These are phyloP conservation scores for Gallinago media DNA, from an alignment of 2,113 vertebrate species.

Conservation along the genomic window DNA sequence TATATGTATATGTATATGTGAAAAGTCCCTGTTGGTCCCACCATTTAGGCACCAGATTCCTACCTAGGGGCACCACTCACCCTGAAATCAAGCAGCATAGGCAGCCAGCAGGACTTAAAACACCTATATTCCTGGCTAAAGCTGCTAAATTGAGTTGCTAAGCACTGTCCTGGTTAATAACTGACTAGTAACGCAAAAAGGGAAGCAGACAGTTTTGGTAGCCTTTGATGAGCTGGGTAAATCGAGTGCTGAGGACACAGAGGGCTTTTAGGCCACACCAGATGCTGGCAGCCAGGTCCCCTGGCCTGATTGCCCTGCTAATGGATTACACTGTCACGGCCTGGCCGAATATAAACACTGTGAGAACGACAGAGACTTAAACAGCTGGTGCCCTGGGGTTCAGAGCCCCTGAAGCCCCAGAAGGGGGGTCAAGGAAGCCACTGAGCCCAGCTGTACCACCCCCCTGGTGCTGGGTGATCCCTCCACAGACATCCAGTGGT, in stretches of 20 bases:
- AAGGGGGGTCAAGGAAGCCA: neutral
- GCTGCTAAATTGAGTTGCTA: constrained; percentile 33
- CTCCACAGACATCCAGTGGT: neutral
- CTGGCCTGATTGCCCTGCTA: neutral
- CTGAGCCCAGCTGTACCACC: neutral
- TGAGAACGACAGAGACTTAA: neutral
- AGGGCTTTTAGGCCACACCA: constrained; percentile 20
- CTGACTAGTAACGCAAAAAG: neutral
- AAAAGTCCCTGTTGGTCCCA: neutral
- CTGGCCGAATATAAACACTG: rapidly evolving
- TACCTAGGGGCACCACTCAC: rapidly evolving
- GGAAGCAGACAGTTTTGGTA: neutral
- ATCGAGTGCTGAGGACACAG: constrained; percentile 2
- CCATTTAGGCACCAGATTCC: neutral
- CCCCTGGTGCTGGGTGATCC: neutral
- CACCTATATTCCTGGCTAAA: neutral
- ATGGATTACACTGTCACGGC: neutral
- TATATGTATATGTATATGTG: neutral
- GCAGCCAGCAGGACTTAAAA: neutral
- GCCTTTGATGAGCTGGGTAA: neutral
- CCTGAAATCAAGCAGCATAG: neutral
- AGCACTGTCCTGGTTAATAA: constrained; percentile 12
- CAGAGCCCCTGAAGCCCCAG: neutral
- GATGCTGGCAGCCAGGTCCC: neutral
- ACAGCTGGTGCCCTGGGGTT: neutral